Conservation (phyloP, 1,140 invertebrate species). For the Drosophila takahashii region DNA sequence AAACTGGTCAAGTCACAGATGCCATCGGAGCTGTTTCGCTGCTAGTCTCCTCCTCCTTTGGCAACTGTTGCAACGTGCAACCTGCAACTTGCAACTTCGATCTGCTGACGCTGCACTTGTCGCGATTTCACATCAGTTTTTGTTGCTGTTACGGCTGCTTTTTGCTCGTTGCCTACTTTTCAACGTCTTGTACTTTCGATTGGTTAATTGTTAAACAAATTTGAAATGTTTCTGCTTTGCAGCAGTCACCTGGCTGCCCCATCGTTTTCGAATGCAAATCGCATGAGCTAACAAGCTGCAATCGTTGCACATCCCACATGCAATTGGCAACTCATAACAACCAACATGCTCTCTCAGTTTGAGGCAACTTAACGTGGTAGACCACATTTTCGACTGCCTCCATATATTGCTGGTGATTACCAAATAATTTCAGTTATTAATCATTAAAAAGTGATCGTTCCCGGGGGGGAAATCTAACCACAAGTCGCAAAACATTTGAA, state of each 20-base stretch:
- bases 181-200: conserved; percentile 76
- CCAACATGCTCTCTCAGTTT: conserved; percentile 52
- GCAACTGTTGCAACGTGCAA: conserved; percentile 9
- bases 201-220: conserved; percentile 83
- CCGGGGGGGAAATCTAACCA: conserved; percentile 5
- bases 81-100: conserved; percentile 39
- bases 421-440: conserved; percentile 80
- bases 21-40: conserved; percentile 37
- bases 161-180: conserved; percentile 72
- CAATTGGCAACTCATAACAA: conserved; percentile 59
- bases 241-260: neutral
- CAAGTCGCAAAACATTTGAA: conserved; percentile 41
- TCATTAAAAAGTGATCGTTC: conserved; percentile 63
- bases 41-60: conserved; percentile 21
- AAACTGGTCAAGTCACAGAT: conserved; percentile 44
- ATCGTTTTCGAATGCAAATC: conserved; percentile 67
- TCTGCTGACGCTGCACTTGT: conserved; percentile 73
- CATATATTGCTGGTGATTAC: conserved; percentile 54
- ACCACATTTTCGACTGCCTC: conserved; percentile 68
- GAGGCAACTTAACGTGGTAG: conserved; percentile 47
- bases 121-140: conserved; percentile 60
- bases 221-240: conserved; percentile 55
- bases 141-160: conserved; percentile 17
- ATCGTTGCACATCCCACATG: conserved; percentile 80
- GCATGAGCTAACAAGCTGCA: conserved; percentile 66